phyloP scores from a whole-genome alignment of 2,113 vertebrate genomes.

The Cochlearius cochlearius region DNA sequence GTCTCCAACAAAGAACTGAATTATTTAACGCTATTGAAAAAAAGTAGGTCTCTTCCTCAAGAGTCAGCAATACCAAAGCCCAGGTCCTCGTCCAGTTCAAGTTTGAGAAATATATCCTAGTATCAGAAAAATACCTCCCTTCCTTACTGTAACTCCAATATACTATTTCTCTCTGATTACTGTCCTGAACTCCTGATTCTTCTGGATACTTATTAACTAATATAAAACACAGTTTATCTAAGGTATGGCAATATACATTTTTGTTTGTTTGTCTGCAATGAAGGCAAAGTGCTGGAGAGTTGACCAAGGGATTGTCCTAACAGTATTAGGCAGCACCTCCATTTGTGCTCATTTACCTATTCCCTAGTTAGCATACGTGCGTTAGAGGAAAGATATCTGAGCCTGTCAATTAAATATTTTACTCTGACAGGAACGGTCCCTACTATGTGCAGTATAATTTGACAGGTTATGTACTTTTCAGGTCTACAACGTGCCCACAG shows the following conservation, averaged over 20 bases:
- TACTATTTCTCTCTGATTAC: background rate
- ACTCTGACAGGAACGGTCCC: background rate
- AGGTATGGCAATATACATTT: background rate
- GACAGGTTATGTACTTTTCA: background rate
- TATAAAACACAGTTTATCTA: background rate
- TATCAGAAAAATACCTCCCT: background rate
- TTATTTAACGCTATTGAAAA: background rate
- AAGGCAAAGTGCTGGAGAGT: background rate
- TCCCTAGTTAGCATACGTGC: background rate
- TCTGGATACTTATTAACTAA: background rate
- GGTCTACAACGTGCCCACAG: background rate
- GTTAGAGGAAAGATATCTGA: background rate
- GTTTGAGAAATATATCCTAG: background rate
- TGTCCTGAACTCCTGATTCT: background rate
- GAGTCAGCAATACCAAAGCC: background rate
- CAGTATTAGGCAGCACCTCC: background rate
- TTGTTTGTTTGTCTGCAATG: background rate
- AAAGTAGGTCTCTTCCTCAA: background rate
- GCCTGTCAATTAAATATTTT: background rate
- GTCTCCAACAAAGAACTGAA: background rate
- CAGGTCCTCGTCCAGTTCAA: background rate
- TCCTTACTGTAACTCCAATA: background rate
- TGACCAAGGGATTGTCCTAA: background rate
- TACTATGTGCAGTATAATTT: background rate
- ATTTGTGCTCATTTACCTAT: background rate